These are phyloP conservation scores for Acholoe squamosa DNA, from an alignment of 2,888 invertebrate species.

Conservation along the genomic window DNA sequence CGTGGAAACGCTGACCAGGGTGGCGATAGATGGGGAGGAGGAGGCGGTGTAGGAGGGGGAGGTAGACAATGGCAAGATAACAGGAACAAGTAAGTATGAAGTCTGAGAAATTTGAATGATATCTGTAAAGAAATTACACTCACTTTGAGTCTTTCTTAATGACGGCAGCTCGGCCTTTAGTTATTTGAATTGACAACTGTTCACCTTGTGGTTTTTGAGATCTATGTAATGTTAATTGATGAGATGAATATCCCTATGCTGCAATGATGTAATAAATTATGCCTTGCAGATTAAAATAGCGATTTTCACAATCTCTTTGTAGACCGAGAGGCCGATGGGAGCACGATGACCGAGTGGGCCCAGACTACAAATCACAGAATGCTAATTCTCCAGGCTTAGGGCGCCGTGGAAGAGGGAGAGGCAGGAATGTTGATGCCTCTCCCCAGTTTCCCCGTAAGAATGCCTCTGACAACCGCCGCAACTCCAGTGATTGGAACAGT, in stretches of 20 bases:
- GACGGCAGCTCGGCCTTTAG: too few relatives aligned
- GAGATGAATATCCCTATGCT: too few relatives aligned
- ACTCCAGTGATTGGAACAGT: constrained; percentile 25
- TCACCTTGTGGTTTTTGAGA: too few relatives aligned
- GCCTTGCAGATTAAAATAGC: too few relatives aligned
- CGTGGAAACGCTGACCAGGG: background rate
- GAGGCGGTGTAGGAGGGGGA: background rate
- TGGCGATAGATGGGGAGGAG: background rate
- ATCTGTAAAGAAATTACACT: too few relatives aligned
- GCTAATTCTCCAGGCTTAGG: background rate
- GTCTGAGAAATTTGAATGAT: too few relatives aligned
- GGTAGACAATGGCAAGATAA: constrained; percentile 13
- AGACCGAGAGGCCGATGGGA: constrained; percentile 32
- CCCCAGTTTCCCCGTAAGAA: constrained; percentile 16
- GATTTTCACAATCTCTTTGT: background rate
- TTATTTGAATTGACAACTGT: too few relatives aligned
- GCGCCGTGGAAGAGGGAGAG: constrained; percentile 30
- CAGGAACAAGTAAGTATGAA: constrained; percentile 50
- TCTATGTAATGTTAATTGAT: too few relatives aligned
- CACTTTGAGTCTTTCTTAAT: too few relatives aligned
- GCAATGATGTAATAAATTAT: too few relatives aligned
- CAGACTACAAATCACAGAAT: constrained; percentile 20
- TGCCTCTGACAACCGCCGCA: background rate
- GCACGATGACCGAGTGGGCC: constrained; percentile 54
- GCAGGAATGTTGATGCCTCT: constrained; percentile 13